Evolutionary conservation across 2,113 vertebrate genomes (phyloP), one percentile per base, ranked within the genome.

Genomic region (Chaetodon auriga): DNA sequence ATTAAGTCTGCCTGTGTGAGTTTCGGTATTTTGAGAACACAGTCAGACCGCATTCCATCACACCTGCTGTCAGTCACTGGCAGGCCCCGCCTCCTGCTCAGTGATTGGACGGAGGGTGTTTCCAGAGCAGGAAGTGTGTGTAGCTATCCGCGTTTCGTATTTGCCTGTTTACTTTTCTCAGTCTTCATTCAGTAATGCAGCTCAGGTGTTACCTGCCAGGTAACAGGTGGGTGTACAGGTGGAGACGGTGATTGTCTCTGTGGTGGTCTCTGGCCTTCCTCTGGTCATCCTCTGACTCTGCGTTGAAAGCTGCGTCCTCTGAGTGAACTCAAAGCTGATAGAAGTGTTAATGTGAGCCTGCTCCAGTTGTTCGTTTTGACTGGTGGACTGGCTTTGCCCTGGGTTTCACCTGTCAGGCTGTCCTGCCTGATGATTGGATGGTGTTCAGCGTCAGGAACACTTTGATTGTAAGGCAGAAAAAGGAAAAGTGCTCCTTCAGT

Each of bases 21-120:
- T 78, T 82, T 82, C 45, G 36, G 63, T 75, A 53, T 68, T 68
- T 18, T 68, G 30, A 53, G 30, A 75, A 61, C 63, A 68, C 63
- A 68, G 71, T 36, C 46, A 0, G 63, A 36, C 72, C 14, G 23
- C 80, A 76, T 82, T 82, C 65, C 73, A 53, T 19, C 15, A 0
- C 25, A 45, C 46, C n/a, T 15, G 45, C 35, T 68, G 45, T 75
- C 79, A 60, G 9, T 64, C 78, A 72, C 60, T 23, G 48, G 21
- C 62, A 13, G 51, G 15, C 10, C 18, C 45, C 16, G 21, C 57
- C 48, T 25, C 45, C 63, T n/a, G 25, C 54, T 15, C 30, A 3
- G 9, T 8, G 53, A 8, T 2, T 1, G 15, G 35, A 7, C 13
- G 16, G 10, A 8, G 15, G 6, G n/a, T 16, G 21, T 21, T n/a